Percentiles rank a stretch among this genome's conserved stretches.
Conservation (phyloP, 2,113 vertebrate species). For the Peromyscus polionotus region DNA sequence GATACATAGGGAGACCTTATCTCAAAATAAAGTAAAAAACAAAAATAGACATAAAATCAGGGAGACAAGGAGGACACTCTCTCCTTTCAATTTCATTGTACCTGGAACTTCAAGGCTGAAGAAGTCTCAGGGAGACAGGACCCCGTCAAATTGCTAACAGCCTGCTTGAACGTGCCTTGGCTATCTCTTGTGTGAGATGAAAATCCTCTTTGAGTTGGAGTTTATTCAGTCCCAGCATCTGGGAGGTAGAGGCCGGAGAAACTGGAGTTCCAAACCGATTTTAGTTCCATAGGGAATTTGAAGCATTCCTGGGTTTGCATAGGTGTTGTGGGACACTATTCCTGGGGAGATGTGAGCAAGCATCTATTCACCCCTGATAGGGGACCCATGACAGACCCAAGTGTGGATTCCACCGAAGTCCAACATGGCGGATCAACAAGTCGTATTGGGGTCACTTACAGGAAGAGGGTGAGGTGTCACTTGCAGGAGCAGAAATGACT, state of each 20-base stretch:
- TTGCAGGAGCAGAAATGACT: not conserved
- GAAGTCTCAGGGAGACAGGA: not conserved
- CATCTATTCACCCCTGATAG: not conserved
- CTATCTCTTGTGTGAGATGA: not conserved
- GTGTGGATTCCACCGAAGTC: not conserved
- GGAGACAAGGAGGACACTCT: not conserved
- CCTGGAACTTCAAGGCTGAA: not conserved
- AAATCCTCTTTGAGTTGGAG: not conserved
- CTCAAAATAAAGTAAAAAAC: not conserved
- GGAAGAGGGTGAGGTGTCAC: not conserved
- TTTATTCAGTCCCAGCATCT: not conserved
- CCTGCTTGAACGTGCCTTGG: not conserved
- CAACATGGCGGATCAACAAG: not conserved
- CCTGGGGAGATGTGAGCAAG: not conserved
- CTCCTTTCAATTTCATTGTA: not conserved
- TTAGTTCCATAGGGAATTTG: not conserved
- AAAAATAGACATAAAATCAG: not conserved
- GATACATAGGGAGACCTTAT: not conserved
- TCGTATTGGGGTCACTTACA: not conserved
- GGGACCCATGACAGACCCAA: not conserved
- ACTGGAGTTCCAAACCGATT: not conserved
- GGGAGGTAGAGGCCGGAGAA: no score
- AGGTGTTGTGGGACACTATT: not conserved
- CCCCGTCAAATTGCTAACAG: not conserved
- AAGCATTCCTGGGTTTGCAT: not conserved